Evolutionary conservation across 2,888 invertebrate species (phyloP).

Genomic region (Neuroscelio doddi): DNA sequence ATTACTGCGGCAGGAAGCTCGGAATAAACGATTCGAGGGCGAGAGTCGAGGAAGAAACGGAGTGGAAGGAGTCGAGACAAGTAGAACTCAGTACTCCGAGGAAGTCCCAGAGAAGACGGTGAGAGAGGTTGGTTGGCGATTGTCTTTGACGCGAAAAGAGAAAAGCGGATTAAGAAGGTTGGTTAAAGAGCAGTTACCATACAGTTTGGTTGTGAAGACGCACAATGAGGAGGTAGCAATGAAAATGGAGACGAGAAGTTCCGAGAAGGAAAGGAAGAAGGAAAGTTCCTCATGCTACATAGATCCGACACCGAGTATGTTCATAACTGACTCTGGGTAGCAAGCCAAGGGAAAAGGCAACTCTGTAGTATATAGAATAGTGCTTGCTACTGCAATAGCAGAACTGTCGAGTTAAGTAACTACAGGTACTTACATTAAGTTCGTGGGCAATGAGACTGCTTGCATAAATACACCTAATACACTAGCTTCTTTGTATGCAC

Average conservation of each 20-base stretch:
- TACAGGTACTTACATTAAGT: conserved; percentile 68
- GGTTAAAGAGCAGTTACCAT: conserved; percentile 64
- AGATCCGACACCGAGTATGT: conserved; percentile 32
- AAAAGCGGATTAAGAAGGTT: conserved; percentile 64
- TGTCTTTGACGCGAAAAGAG: conserved; percentile 54
- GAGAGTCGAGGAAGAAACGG: conserved; percentile 28
- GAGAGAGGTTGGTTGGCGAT: conserved; percentile 47
- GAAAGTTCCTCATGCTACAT: conserved; percentile 45
- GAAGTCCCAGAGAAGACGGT: conserved; percentile 21
- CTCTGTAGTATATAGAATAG: conserved; percentile 43
- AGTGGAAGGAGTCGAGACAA: conserved; percentile 46
- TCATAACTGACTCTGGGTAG: conserved; percentile 56
- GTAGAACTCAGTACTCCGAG: conserved; percentile 28
- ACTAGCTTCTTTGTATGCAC: conserved; percentile 26
- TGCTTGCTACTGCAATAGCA: conserved; percentile 55
- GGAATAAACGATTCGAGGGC: conserved; percentile 47
- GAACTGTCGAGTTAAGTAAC: conserved; percentile 70
- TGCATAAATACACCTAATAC: conserved; percentile 67
- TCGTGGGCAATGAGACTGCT: conserved; percentile 68
- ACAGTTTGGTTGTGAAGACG: conserved; percentile 51
- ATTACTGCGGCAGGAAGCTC: conserved; percentile 44
- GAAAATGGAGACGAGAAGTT: conserved; percentile 9
- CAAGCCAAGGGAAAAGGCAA: conserved; percentile 43
- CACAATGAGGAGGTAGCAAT: conserved; percentile 31
- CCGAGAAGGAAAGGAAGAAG: conserved; percentile 28